Percentiles rank a stretch among this genome's conserved stretches.
Evolutionary conservation across 1,140 invertebrate species (phyloP).

Genomic region (Leguminivora glycinivorella): DNA sequence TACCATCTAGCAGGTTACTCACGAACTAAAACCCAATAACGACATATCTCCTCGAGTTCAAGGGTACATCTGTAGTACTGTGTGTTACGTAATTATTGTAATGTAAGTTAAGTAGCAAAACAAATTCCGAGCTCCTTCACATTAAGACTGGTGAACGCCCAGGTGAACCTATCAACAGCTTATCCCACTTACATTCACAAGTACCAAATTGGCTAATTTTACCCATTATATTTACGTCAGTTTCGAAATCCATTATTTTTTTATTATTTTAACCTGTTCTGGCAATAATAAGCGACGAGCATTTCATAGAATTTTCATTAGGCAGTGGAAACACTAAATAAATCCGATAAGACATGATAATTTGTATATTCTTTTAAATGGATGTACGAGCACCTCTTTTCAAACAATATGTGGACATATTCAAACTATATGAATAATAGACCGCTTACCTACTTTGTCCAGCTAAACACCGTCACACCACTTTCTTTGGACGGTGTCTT

Average conservation of each 20-base stretch:
- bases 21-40: not conserved
- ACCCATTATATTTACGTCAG: not conserved
- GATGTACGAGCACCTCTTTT: no score
- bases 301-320: not conserved
- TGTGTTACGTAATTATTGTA: no score
- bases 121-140: not conserved
- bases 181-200: not conserved
- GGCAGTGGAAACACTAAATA: no score
- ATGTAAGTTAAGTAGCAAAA: not conserved
- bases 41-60: not conserved
- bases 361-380: no score
- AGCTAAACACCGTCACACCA: no score
- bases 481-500: no score
- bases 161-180: not conserved
- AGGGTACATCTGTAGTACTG: no score
- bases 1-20: constrained; percentile 10
- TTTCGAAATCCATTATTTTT: no score
- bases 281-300: not conserved
- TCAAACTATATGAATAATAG: no score
- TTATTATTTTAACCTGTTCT: not conserved
- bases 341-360: no score
- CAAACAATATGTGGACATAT: no score
- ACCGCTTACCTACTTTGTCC: no score
- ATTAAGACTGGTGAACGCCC: not conserved
- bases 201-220: not conserved